Evolutionary conservation across 2,888 invertebrate species (phyloP).

Genomic region (Conomelus anceps): DNA sequence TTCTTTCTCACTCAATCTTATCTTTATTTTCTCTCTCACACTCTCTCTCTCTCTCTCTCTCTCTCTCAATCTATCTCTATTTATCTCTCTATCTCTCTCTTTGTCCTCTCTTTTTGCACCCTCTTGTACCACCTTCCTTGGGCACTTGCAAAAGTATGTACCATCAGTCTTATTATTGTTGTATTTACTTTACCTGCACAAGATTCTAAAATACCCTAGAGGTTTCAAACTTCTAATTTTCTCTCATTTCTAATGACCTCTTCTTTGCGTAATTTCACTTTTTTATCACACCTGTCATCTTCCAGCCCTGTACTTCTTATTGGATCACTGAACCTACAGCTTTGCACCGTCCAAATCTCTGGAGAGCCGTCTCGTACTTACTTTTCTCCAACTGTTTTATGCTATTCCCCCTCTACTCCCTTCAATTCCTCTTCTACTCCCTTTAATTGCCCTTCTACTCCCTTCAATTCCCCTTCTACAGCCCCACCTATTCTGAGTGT

Average conservation of each 20-base stretch:
- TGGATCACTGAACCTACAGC: not conserved
- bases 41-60: not conserved
- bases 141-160: not conserved
- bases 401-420: no score
- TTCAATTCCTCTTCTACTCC: no score
- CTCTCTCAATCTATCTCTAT: not conserved
- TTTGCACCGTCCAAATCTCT: not conserved
- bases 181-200: not conserved
- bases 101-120: not conserved
- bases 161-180: not conserved
- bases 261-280: not conserved
- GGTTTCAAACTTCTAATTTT: not conserved
- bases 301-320: not conserved
- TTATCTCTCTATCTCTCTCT: not conserved
- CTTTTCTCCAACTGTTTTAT: no score
- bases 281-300: no score
- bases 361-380: no score
- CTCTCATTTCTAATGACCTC: not conserved
- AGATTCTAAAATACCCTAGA: not conserved
- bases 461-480: no score
- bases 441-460: no score
- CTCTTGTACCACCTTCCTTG: not conserved
- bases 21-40: not conserved
- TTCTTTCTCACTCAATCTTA: no score
- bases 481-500: no score